Evolutionary conservation across 2,888 invertebrate genomes (phyloP).

Genomic region (Mythimna pallens): DNA sequence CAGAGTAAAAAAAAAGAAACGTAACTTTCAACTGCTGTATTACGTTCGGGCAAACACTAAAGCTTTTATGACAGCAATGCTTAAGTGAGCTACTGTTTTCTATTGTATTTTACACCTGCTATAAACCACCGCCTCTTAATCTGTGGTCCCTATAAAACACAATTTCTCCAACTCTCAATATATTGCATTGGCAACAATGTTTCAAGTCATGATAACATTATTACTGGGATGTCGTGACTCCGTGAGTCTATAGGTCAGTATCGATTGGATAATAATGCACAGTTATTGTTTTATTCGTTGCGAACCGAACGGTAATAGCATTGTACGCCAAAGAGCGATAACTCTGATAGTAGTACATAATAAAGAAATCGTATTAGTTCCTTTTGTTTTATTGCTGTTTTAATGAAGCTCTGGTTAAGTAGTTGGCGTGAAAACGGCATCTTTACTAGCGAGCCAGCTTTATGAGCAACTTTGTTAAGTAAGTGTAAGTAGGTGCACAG

Average conservation of each 20-base stretch:
- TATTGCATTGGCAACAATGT: constrained; percentile 45
- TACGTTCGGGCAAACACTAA: not conserved
- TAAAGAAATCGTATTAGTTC: constrained; percentile 21
- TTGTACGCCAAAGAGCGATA: constrained; percentile 15
- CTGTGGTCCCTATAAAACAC: constrained; percentile 34
- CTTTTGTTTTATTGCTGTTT: constrained; percentile 16
- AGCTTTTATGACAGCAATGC: constrained; percentile 20
- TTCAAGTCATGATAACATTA: constrained; percentile 58
- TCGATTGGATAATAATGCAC: constrained; percentile 57
- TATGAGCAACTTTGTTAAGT: constrained; percentile 22
- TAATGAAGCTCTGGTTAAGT: constrained; percentile 30
- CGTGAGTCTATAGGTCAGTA: constrained; percentile 62
- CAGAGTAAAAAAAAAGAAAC: no score
- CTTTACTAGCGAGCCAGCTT: constrained; percentile 22
- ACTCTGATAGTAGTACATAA: constrained; percentile 11
- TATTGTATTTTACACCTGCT: constrained; percentile 13
- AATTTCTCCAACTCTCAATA: constrained; percentile 38
- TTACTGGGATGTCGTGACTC: constrained; percentile 63
- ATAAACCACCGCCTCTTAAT: not conserved
- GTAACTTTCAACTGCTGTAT: constrained; percentile 1
- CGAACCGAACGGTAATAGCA: constrained; percentile 27
- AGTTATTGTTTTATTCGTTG: constrained; percentile 59
- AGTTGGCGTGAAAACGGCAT: constrained; percentile 24
- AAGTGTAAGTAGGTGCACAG: not conserved
- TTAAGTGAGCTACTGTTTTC: not conserved